These are phyloP conservation scores for Peromyscus polionotus DNA, from an alignment of 2,113 vertebrate species.

Conservation along the genomic window DNA sequence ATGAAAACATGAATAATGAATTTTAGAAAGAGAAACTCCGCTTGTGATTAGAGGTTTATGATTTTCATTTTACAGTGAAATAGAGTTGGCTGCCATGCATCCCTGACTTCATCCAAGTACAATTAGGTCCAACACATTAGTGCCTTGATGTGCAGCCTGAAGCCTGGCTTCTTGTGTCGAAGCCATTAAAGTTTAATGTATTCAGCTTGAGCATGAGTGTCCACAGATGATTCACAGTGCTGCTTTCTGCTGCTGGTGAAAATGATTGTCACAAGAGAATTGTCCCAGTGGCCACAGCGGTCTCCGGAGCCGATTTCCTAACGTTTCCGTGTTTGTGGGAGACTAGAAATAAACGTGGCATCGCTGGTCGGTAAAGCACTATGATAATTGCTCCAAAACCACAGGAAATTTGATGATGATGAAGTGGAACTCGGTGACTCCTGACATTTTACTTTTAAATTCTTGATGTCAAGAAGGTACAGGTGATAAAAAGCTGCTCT, in stretches of 20 bases:
- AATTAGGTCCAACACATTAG: slow-evolving; percentile 86
- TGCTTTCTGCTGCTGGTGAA: slow-evolving; percentile 84
- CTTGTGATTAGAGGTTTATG: slow-evolving; percentile 84
- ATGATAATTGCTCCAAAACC: slow-evolving; percentile 66
- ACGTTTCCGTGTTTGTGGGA: slow-evolving; percentile 68
- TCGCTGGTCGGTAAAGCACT: slow-evolving; percentile 43
- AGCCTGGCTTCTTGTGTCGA: slow-evolving; percentile 78
- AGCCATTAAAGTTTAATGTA: slow-evolving; percentile 88
- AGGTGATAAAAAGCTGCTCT: slow-evolving; percentile 53
- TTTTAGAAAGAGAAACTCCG: slow-evolving; percentile 77
- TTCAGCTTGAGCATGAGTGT: slow-evolving; percentile 85
- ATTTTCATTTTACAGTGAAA: slow-evolving; percentile 82
- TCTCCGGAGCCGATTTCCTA: slow-evolving; percentile 78
- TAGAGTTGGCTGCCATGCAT: slow-evolving; percentile 78
- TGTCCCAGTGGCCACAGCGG: slow-evolving; percentile 77
- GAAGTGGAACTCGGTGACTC: slow-evolving; percentile 54
- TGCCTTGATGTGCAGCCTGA: slow-evolving; percentile 76
- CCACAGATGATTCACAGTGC: slow-evolving; percentile 87
- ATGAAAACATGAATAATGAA: slow-evolving; percentile 88
- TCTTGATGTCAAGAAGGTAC: slow-evolving; percentile 48
- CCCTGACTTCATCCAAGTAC: slow-evolving; percentile 81
- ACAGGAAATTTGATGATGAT: slow-evolving; percentile 71
- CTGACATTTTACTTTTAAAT: slow-evolving; percentile 77
- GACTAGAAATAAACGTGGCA: slow-evolving; percentile 57
- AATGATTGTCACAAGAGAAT: slow-evolving; percentile 81